Conservation (phyloP, 2,797 vertebrate genomes). For the Monodelphis domestica region DNA sequence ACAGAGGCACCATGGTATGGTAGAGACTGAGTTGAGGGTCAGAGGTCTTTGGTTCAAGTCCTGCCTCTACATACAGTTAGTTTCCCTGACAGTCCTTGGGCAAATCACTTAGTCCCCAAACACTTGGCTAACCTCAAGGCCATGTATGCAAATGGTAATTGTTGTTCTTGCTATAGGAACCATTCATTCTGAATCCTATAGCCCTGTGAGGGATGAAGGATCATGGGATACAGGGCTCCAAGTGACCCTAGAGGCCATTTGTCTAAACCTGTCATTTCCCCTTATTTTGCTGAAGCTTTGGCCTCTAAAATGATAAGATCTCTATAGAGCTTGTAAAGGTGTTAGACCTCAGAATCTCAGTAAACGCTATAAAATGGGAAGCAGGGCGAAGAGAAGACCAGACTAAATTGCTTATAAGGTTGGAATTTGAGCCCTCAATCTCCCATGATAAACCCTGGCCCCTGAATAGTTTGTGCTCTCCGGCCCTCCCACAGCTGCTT, state of each 20-base stretch:
- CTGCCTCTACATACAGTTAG: background rate
- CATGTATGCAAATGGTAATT: background rate
- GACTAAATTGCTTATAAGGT: background rate
- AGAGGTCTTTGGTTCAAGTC: background rate
- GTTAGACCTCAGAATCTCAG: background rate
- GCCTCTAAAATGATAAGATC: background rate
- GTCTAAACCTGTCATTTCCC: background rate
- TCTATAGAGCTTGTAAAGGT: background rate
- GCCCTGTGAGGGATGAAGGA: background rate
- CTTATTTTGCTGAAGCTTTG: background rate
- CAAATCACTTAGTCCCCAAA: background rate
- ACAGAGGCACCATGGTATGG: background rate
- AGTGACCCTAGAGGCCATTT: background rate
- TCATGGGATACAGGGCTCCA: background rate
- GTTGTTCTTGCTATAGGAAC: background rate
- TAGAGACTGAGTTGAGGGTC: background rate
- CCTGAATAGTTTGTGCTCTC: background rate
- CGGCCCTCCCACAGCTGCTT: background rate
- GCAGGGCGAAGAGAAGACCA: background rate
- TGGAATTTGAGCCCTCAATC: background rate
- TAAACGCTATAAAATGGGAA: background rate
- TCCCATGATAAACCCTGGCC: background rate
- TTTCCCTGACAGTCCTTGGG: background rate
- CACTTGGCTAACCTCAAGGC: background rate
- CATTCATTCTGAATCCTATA: background rate